Conservation (phyloP, 2,113 vertebrate species). For the Leucopsar rothschildi region DNA sequence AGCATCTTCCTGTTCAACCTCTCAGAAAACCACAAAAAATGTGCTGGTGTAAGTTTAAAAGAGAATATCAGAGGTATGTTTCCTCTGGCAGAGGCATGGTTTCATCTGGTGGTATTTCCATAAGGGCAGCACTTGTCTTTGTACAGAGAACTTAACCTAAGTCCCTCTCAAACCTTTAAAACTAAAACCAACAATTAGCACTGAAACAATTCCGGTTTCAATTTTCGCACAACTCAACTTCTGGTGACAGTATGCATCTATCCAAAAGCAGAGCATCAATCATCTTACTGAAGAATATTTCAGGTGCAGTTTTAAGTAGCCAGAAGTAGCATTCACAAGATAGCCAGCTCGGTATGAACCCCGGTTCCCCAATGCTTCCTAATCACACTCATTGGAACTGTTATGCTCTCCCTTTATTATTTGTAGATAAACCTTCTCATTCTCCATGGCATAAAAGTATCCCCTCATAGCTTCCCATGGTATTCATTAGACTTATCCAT, state of each 20-base stretch:
- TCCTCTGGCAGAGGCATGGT: background rate
- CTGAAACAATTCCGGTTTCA: background rate
- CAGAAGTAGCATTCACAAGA: background rate
- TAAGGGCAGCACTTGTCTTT: background rate
- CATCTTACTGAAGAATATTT: background rate
- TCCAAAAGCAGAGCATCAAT: background rate
- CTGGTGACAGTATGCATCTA: background rate
- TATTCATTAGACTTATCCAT: conserved; percentile 42
- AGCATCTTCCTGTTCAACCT: background rate
- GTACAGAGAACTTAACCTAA: background rate
- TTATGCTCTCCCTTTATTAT: background rate
- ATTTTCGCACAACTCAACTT: background rate
- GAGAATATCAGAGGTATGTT: background rate
- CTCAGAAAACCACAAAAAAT: background rate
- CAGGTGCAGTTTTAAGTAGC: conserved; percentile 2
- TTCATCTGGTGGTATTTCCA: background rate
- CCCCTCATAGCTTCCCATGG: conserved; percentile 11
- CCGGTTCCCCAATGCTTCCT: background rate
- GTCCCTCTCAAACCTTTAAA: background rate
- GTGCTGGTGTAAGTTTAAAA: background rate
- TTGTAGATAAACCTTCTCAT: background rate
- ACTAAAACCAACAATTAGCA: background rate
- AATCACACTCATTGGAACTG: background rate
- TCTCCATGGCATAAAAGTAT: conserved; percentile 21
- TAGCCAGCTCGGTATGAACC: background rate